These are phyloP conservation scores for Danio aesculapii DNA, from an alignment of 2,797 vertebrate species.

Conservation along the genomic window DNA sequence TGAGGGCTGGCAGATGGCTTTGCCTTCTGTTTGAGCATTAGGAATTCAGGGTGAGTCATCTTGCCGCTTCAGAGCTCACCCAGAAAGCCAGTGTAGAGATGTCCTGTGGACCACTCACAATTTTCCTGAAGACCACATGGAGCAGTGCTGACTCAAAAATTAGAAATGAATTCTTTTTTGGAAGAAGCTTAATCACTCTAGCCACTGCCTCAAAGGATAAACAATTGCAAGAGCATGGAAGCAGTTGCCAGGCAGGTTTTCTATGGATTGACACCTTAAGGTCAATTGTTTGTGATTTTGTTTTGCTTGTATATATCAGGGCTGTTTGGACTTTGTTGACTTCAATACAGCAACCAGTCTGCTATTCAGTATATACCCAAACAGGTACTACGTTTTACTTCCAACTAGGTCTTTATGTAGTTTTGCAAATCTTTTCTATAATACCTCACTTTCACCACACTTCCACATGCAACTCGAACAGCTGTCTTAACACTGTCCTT, in stretches of 20 bases:
- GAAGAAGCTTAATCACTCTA: slow-evolving; percentile 25
- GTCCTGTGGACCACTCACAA: slow-evolving; percentile 37
- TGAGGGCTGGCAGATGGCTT: slow-evolving; percentile 62
- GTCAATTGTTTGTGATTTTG: slow-evolving; percentile 5
- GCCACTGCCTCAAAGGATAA: not conserved
- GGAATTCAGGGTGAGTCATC: slow-evolving; percentile 61
- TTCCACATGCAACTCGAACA: slow-evolving; percentile 54
- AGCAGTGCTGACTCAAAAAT: slow-evolving; percentile 42
- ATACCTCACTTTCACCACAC: slow-evolving; percentile 3
- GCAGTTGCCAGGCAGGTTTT: slow-evolving; percentile 33
- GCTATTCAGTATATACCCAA: not conserved
- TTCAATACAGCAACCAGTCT: no score
- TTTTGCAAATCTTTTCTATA: slow-evolving; percentile 30
- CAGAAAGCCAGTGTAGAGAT: slow-evolving; percentile 38
- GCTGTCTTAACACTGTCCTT: slow-evolving; percentile 66
- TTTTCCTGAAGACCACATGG: slow-evolving; percentile 23
- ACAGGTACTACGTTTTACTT: slow-evolving; percentile 1
- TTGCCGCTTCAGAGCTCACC: slow-evolving; percentile 52
- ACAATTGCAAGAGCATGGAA: not conserved
- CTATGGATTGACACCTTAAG: not conserved
- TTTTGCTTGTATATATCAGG: not conserved
- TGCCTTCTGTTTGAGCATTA: slow-evolving; percentile 64
- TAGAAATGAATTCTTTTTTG: not conserved
- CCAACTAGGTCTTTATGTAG: not conserved
- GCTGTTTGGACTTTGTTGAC: no score